Base-by-base conservation (phyloP, 2,113 vertebrate species). In the Chaetorhynchus papuensis region DNA sequence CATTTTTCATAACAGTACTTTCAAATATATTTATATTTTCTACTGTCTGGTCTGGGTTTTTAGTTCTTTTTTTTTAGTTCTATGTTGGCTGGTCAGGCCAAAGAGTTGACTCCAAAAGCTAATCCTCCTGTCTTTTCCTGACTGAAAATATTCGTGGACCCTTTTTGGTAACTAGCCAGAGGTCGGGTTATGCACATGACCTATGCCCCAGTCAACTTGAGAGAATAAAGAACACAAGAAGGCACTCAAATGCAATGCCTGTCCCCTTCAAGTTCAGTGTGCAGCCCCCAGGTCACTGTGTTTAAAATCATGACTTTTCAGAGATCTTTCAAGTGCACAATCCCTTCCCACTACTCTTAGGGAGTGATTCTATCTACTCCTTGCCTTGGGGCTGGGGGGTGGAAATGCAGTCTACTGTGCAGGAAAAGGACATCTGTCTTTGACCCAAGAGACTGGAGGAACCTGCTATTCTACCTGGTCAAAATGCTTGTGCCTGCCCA, bases 181-280 rank as follows among this genome's bases (percentile, higher is more conserved):
- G 8, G 10, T 26, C 0, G 0, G 18, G 16, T 83, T 53, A 18
- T 74, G 41, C 20, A 41, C 18, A 16, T 2, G 3, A n/a, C 26
- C n/a, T 24, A 41, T 52, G 13, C 2, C 15, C 7, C 1, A 2
- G 9, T 44, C n/a, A 78, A 39, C 21, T 7, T 53, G 27, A 14
- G 30, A 47, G 15, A 44, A 64, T 63, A 66, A 71, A 59, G 6
- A 86, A 17, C 22, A n/a, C 2, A 20, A 18, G 3, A 22, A 75
- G 64, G 7, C 6, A 33, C 22, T 19, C 35, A 37, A 56, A 31
- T 31, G 9, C 35, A 65, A 23, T 52, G 6, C 6, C 22, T 15
- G 28, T 26, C 10, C 6, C 42, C 5, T 69, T 80, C 13, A 56
- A 61, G 19, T 53, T 77, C 66, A 57, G 17, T 35, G 15, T 65